Evolutionary conservation across 2,888 invertebrate genomes (phyloP).

Genomic region (Flabesymbios commensalis): DNA sequence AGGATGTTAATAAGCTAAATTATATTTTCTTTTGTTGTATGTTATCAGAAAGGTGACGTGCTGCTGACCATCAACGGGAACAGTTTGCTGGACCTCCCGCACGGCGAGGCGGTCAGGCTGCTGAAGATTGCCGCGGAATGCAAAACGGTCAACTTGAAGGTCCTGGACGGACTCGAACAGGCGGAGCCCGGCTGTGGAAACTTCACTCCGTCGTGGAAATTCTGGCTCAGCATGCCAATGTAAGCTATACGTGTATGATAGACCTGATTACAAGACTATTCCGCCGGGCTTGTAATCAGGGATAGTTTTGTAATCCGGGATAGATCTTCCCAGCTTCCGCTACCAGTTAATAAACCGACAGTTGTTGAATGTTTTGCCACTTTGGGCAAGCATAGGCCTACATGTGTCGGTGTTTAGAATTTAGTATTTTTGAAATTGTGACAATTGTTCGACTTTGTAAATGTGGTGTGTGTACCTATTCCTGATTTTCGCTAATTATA

Average conservation of each 20-base stretch:
- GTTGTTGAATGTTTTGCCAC: background rate
- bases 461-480: too few species aligned
- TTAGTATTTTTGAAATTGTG: background rate
- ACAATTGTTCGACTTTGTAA: too few species aligned
- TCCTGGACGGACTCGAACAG: slow-evolving; percentile 63
- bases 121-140: slow-evolving; percentile 59
- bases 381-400: background rate
- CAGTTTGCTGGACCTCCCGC: slow-evolving; percentile 61
- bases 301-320: too few species aligned
- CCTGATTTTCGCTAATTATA: too few species aligned
- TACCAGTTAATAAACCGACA: too few species aligned
- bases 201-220: slow-evolving; percentile 64
- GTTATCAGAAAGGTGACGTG: slow-evolving; percentile 63
- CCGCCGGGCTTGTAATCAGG: too few species aligned
- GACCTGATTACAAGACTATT: too few species aligned
- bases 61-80: slow-evolving; percentile 62
- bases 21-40: too few species aligned
- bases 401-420: background rate
- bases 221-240: slow-evolving; percentile 64
- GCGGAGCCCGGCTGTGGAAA: slow-evolving; percentile 56
- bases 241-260: too few species aligned
- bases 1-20: too few species aligned
- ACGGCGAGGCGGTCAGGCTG: slow-evolving; percentile 62
- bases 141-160: slow-evolving; percentile 57
- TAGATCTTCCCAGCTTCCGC: too few species aligned